phyloP scores from a whole-genome alignment of 2,797 vertebrate species.

The Mus spretus region DNA sequence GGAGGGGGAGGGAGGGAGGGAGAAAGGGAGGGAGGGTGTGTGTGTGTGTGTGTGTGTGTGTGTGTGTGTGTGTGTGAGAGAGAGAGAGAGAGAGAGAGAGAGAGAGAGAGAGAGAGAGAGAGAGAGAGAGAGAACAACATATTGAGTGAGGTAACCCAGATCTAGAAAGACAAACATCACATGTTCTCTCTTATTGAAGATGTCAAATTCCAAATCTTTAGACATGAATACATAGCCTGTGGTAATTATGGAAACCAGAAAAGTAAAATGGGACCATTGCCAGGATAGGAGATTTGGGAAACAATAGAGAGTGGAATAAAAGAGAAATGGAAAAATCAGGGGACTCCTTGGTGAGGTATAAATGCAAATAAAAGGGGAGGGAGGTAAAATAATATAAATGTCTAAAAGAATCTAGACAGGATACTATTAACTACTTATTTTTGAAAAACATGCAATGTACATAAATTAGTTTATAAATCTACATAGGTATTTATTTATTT shows the following conservation, averaged over 20 bases:
- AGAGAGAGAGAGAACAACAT: no score
- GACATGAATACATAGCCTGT: neutral
- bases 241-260: neutral
- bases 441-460: neutral
- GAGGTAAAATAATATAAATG: neutral
- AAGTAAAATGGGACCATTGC: neutral
- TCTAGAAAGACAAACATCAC: neutral
- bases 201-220: neutral
- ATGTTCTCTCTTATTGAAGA: neutral
- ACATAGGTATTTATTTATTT: neutral
- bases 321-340: neutral
- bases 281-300: neutral
- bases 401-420: neutral
- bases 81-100: no score
- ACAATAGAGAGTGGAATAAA: neutral
- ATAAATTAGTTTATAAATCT: neutral
- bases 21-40: no score
- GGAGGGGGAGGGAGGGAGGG: accelerated
- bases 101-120: no score
- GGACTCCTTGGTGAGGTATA: no score
- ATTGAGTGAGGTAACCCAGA: neutral
- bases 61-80: no score
- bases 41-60: no score
- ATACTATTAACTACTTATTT: neutral
- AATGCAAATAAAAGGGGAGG: neutral